Evolutionary conservation across 2,797 vertebrate species (phyloP), one percentile per base, ranked within the genome.

Genomic region (Phalloptychus januarius): DNA sequence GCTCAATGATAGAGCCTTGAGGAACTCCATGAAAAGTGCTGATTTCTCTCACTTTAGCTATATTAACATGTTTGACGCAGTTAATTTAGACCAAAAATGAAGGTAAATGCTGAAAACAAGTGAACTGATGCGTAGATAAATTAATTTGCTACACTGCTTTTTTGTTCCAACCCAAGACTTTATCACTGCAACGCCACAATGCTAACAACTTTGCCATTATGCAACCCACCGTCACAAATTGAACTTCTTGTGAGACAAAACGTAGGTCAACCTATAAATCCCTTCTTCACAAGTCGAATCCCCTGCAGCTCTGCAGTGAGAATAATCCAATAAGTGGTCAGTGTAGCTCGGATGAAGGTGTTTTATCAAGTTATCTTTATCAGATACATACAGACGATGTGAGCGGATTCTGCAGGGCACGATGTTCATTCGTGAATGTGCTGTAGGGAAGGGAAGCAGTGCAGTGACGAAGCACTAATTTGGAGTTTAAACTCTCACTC

Each of bases 251-350:
- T 88, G 79, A 75, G 75, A 83, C 71, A 77, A 80, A 89, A 65
- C 84, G 74, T 85, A 87, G 88, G 88, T 71, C 78, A 6, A 76
- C 89, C 88, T 90, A 86, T 86, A 78, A 86, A 82, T 65, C 38
- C 82, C 69, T 71, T 65, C 54, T 18, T 78, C 78, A 67, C 90
- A 86, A 91, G 89, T 91, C 85, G 85, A 16, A 84, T 75, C 44
- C 1, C 61, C 58, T 73, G 33, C 79, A 80, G 89, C 80, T 73
- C 77, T 78, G 70, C 50, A 78, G 69, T 86, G 75, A 81, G 74
- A 79, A 83, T 69, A 46, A 85, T 65, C 88, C 88, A 88, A 76
- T 89, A 78, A 80, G 50, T 31, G 70, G 80, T 87, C 58, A 83
- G 73, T 87, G 79, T 50, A 46, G 69, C 69, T 73, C 54, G 75